Percentiles rank a stretch among this genome's conserved stretches.
Conservation (phyloP, 2,113 vertebrate species). For the Panthera tigris region DNA sequence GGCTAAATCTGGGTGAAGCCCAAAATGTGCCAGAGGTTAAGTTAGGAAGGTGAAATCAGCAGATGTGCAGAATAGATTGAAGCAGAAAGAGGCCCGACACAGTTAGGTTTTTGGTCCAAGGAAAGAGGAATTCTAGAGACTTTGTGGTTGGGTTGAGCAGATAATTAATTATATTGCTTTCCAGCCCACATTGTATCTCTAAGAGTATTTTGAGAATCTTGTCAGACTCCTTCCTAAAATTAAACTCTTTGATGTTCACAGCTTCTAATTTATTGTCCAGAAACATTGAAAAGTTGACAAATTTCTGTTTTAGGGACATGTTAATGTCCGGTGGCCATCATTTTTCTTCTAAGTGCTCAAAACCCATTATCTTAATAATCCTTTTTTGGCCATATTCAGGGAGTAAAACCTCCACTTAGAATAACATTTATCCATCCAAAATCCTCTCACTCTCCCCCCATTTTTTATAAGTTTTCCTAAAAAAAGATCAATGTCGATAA, state of each 20-base stretch:
- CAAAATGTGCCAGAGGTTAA: neutral
- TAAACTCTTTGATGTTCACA: neutral
- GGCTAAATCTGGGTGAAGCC: neutral
- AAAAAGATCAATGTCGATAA: conserved; percentile 36
- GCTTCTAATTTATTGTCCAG: neutral
- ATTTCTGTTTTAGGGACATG: neutral
- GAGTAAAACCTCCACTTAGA: conserved; percentile 51
- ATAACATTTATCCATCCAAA: conserved; percentile 54
- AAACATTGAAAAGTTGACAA: conserved; percentile 2
- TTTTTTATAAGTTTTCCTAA: conserved; percentile 54
- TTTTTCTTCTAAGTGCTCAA: conserved; percentile 10
- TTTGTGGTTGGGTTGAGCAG: neutral
- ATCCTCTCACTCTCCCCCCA: neutral
- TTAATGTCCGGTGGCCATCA: neutral
- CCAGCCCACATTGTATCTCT: neutral
- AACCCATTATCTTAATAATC: conserved; percentile 23
- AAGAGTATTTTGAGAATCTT: neutral
- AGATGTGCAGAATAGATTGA: neutral
- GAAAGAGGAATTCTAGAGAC: neutral
- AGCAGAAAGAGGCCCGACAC: neutral
- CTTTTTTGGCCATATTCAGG: conserved; percentile 21
- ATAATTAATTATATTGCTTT: neutral
- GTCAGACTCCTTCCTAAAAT: neutral
- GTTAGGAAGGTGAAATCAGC: neutral
- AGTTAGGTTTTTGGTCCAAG: neutral